Evolutionary conservation across 2,888 invertebrate genomes (phyloP).

Genomic region (Lampropteryx suffumata): DNA sequence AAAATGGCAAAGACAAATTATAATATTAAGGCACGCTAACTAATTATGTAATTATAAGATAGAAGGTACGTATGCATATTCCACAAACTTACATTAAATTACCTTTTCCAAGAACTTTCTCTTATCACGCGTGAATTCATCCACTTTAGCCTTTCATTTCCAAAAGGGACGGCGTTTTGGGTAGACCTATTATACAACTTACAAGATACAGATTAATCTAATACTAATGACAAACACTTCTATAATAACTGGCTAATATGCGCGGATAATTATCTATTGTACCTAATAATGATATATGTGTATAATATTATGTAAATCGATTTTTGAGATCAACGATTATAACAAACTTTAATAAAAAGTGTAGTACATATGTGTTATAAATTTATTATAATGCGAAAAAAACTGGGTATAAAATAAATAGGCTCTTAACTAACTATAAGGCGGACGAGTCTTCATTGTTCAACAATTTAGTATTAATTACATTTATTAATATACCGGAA

Average conservation of each 20-base stretch:
- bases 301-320: too few relatives aligned
- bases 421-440: background rate
- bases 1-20: too few relatives aligned
- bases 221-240: background rate
- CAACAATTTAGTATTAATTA: background rate
- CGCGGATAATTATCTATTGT: background rate
- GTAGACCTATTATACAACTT: background rate
- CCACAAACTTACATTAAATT: background rate
- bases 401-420: background rate
- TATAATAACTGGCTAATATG: background rate
- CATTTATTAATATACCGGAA: background rate
- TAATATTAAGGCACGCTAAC: too few relatives aligned
- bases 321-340: too few relatives aligned
- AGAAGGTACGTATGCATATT: too few relatives aligned
- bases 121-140: background rate
- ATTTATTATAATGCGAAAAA: background rate
- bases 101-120: background rate
- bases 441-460: background rate
- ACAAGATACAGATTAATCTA: background rate
- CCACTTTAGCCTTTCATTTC: constrained; percentile 4
- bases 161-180: background rate
- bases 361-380: background rate
- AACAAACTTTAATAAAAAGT: background rate
- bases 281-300: background rate
- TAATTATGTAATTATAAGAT: too few relatives aligned